Percentiles rank a stretch among this genome's conserved stretches.
Evolutionary conservation across 53 echinoderm and acorn worm species (phyloP).

Genomic region (Arbacia lixula): DNA sequence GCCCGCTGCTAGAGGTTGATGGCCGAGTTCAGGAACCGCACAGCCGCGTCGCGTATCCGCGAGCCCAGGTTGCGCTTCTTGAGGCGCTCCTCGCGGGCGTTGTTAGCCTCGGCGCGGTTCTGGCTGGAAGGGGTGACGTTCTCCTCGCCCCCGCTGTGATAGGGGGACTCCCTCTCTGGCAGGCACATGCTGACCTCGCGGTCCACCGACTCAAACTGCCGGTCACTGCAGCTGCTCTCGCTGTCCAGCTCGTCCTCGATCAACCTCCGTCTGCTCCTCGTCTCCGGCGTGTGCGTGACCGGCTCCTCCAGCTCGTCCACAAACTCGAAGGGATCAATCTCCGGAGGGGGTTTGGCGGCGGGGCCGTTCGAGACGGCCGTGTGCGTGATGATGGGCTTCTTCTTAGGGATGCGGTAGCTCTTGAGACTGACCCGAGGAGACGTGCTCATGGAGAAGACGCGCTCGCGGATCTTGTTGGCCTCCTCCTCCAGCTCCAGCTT

Average conservation of each 20-base stretch:
- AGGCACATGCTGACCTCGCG: constrained; percentile 82
- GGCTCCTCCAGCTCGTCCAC: constrained; percentile 37
- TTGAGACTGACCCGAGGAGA: constrained; percentile 63
- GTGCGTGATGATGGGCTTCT: constrained; percentile 63
- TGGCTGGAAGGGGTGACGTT: constrained; percentile 13
- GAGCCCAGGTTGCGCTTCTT: constrained; percentile 47
- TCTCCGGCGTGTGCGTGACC: constrained; percentile 62
- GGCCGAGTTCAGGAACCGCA: constrained; percentile 65
- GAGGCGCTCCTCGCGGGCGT: not conserved
- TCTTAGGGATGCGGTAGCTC: constrained; percentile 80
- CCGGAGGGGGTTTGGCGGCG: not conserved
- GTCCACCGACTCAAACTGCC: constrained; percentile 83
- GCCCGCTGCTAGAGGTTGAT: constrained; percentile 58
- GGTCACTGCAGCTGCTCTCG: constrained; percentile 71
- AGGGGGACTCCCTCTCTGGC: constrained; percentile 39
- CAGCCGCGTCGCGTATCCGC: constrained; percentile 66
- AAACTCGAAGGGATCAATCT: constrained; percentile 43
- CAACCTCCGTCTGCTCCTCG: constrained; percentile 70
- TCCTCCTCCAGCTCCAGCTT: constrained; percentile 68
- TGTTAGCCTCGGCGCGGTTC: not conserved
- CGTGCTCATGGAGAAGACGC: constrained; percentile 58
- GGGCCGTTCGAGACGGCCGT: constrained; percentile 23
- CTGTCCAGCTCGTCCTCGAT: constrained; percentile 78
- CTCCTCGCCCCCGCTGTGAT: constrained; percentile 20
- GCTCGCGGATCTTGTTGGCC: constrained; percentile 57